Evolutionary conservation across 2,888 invertebrate genomes (phyloP).

Genomic region (Sericinus montela): DNA sequence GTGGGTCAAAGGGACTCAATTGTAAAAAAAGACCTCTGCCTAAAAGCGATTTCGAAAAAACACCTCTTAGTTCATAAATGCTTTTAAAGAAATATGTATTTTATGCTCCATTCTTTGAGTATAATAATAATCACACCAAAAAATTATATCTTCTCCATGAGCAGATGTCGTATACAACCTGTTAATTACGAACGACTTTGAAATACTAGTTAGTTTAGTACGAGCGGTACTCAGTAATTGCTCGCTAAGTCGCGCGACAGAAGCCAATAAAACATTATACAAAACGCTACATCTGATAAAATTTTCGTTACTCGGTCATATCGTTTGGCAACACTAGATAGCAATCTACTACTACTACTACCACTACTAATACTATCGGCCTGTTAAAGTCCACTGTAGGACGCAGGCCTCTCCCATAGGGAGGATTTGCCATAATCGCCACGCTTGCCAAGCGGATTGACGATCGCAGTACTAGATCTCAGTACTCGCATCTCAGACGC

Average conservation of each 20-base stretch:
- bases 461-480: too few relatives aligned
- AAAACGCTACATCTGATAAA: slow-evolving; percentile 41
- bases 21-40: too few relatives aligned
- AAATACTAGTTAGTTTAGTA: slow-evolving; percentile 47
- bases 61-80: slow-evolving; percentile 5
- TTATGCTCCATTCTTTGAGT: slow-evolving; percentile 16
- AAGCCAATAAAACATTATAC: slow-evolving; percentile 42
- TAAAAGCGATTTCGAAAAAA: slow-evolving; percentile 46
- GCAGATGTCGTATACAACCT: slow-evolving; percentile 57
- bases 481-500: too few relatives aligned
- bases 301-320: slow-evolving; percentile 39
- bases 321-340: neutral
- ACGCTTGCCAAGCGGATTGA: too few relatives aligned
- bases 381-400: too few relatives aligned
- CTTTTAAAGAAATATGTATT: slow-evolving; percentile 22
- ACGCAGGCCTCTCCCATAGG: too few relatives aligned
- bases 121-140: slow-evolving; percentile 1
- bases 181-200: slow-evolving; percentile 61
- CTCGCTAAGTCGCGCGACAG: slow-evolving; percentile 51
- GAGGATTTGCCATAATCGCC: too few relatives aligned
- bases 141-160: slow-evolving; percentile 12
- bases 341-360: neutral
- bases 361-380: too few relatives aligned
- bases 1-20: too few relatives aligned
- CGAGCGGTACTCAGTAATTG: slow-evolving; percentile 47